Evolutionary conservation across 23 tunicate genomes (phyloP).

Genomic region (Botrylloides violaceus): DNA sequence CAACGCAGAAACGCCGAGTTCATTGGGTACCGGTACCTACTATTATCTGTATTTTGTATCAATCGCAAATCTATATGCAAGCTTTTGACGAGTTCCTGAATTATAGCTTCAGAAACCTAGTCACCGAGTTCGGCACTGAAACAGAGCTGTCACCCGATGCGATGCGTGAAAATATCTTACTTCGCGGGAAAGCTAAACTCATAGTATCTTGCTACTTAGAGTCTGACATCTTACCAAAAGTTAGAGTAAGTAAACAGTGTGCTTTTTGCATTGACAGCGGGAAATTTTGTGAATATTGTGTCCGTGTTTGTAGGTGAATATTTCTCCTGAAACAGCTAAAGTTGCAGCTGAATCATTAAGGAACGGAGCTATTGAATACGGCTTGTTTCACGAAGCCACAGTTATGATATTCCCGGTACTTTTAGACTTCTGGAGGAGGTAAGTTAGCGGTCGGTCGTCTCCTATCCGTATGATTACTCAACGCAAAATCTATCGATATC

Average conservation of each 20-base stretch:
- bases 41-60: too few species aligned
- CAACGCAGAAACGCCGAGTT: too few species aligned
- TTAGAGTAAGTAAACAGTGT: slow-evolving; percentile 31
- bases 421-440: slow-evolving; percentile 55
- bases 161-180: background rate
- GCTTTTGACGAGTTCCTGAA: too few species aligned
- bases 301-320: slow-evolving; percentile 27
- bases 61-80: too few species aligned
- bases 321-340: slow-evolving; percentile 42
- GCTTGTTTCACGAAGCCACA: slow-evolving; percentile 53
- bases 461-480: too few species aligned
- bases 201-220: slow-evolving; percentile 56
- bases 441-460: too few species aligned
- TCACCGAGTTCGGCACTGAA: background rate
- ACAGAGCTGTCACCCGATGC: background rate
- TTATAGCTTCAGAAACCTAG: background rate
- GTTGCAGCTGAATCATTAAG: slow-evolving; percentile 38
- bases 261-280: too few species aligned
- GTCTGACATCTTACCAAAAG: slow-evolving; percentile 34
- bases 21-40: too few species aligned
- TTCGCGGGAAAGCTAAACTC: slow-evolving; percentile 34
- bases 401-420: slow-evolving; percentile 43
- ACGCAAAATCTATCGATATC: too few species aligned
- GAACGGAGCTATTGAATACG: slow-evolving; percentile 45
- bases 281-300: too few species aligned